Evolutionary conservation across 2,797 vertebrate genomes (phyloP).

Genomic region (Rhadinocentrus ornatus): DNA sequence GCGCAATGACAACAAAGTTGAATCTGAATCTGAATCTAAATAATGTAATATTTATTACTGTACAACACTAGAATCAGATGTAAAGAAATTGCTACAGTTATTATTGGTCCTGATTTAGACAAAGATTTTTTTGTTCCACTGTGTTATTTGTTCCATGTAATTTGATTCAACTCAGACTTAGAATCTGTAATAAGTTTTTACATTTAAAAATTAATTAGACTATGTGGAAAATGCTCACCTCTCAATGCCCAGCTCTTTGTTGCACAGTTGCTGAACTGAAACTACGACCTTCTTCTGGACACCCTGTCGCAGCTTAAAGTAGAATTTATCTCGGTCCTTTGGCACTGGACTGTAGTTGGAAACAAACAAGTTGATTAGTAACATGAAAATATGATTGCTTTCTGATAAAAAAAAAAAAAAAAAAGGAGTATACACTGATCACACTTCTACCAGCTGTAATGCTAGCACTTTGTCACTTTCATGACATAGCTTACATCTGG

Average conservation of each 20-base stretch:
- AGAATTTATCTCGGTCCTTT: constrained; percentile 97
- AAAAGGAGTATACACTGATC: neutral
- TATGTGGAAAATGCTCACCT: constrained; percentile 80
- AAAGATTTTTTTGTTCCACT: too few relatives aligned
- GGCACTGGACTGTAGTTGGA: constrained; percentile 88
- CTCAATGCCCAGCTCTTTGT: constrained; percentile 95
- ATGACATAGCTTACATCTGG: neutral
- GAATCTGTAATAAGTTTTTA: neutral
- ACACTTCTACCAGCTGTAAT: neutral
- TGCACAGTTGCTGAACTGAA: constrained; percentile 93
- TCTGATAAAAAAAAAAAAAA: neutral
- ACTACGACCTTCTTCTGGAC: constrained; percentile 95
- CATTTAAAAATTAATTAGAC: neutral
- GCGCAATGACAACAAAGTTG: too few relatives aligned
- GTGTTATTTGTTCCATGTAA: too few relatives aligned
- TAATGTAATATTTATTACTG: neutral
- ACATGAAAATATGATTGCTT: neutral
- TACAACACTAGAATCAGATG: too few relatives aligned
- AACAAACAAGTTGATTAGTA: neutral
- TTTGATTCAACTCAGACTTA: too few relatives aligned
- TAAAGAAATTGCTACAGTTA: too few relatives aligned
- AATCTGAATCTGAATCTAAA: too few relatives aligned
- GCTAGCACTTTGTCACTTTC: neutral
- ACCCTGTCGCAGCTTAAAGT: constrained; percentile 95
- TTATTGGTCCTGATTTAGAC: too few relatives aligned